Evolutionary conservation across 2,888 invertebrate genomes (phyloP).

Genomic region (Dryomyza anilis): DNA sequence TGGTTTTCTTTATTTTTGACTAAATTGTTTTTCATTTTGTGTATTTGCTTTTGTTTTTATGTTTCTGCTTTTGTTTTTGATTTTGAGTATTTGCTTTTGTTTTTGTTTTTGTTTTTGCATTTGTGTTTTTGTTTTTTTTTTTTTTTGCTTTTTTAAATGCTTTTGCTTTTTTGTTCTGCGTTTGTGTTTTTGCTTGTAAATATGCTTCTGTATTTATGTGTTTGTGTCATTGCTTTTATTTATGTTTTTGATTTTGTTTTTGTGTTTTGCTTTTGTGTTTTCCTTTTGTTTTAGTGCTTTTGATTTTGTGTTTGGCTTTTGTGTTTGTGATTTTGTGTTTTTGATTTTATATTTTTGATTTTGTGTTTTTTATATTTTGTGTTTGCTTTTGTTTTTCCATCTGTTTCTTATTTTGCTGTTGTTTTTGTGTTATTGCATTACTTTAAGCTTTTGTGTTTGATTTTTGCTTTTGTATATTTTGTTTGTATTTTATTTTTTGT

Average conservation of each 20-base stretch:
- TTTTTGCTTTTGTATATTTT: conserved; percentile 5
- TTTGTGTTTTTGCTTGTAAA: not conserved
- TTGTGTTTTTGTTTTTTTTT: too few relatives aligned
- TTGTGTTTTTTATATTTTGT: not conserved
- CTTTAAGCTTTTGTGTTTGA: not conserved
- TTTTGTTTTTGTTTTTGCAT: too few relatives aligned
- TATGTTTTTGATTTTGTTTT: conserved; percentile 2
- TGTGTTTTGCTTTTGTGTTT: not conserved
- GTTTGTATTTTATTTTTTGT: not conserved
- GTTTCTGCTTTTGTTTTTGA: too few relatives aligned
- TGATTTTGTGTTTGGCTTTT: not conserved
- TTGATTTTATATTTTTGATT: not conserved
- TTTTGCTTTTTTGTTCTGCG: too few relatives aligned
- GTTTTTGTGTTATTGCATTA: not conserved
- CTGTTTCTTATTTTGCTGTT: not conserved
- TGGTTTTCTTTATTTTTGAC: not conserved
- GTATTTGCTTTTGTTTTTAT: too few relatives aligned
- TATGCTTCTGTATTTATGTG: conserved; percentile 2
- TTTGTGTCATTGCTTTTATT: not conserved
- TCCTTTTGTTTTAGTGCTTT: not conserved
- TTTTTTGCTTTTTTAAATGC: too few relatives aligned
- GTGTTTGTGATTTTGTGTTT: not conserved
- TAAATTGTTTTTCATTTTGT: conserved; percentile 2
- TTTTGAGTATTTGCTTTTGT: too few relatives aligned
- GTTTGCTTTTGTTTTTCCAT: not conserved